Evolutionary conservation across 2,113 vertebrate genomes (phyloP).

Genomic region (Paramisgurnus dabryanus): DNA sequence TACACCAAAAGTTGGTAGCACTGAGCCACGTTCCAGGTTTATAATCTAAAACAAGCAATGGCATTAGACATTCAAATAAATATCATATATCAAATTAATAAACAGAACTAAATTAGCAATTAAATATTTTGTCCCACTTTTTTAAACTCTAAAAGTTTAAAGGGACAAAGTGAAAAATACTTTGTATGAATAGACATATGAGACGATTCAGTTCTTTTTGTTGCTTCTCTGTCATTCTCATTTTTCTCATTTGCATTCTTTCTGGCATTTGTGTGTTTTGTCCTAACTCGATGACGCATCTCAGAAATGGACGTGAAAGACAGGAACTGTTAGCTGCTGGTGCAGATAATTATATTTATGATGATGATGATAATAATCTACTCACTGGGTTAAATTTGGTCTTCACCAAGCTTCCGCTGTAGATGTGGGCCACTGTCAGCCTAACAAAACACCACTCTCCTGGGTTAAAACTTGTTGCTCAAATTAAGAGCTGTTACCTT

Average conservation of each 20-base stretch:
- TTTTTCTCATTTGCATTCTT: neutral
- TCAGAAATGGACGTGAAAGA: conserved; percentile 18
- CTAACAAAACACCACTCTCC: neutral
- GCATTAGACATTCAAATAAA: neutral
- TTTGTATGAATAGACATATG: neutral
- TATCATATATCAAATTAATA: too few relatives aligned
- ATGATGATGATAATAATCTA: conserved; percentile 38
- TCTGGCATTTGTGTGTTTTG: conserved; percentile 30
- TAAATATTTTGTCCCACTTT: too few relatives aligned
- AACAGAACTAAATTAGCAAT: too few relatives aligned
- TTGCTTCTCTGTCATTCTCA: neutral
- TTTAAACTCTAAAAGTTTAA: too few relatives aligned
- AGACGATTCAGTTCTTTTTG: neutral
- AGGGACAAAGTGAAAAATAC: neutral
- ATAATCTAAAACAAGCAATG: conserved; percentile 31
- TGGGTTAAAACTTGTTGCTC: neutral
- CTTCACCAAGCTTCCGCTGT: neutral
- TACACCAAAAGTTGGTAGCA: conserved; percentile 40
- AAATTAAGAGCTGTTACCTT: neutral
- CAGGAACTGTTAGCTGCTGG: conserved; percentile 13
- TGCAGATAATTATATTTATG: conserved; percentile 41
- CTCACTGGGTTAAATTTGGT: conserved; percentile 26
- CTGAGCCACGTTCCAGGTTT: neutral
- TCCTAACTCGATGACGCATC: conserved; percentile 36
- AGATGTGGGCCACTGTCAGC: neutral